phyloP scores from a whole-genome alignment of 2,797 vertebrate species.

The Mareca strepera region DNA sequence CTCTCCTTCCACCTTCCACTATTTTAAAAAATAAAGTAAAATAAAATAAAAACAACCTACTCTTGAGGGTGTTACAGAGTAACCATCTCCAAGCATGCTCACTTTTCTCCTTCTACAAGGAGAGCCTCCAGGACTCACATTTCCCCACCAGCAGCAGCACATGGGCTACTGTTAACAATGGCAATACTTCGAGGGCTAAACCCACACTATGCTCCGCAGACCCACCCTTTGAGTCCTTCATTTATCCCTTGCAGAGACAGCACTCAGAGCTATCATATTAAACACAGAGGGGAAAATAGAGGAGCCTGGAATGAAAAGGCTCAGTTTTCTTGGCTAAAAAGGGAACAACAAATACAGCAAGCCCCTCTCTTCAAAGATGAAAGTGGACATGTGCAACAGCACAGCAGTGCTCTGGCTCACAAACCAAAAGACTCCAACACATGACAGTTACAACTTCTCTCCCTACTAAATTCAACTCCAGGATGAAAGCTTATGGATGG shows the following conservation, averaged over 20 bases:
- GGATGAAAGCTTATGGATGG: background rate
- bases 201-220: background rate
- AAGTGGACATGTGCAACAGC: background rate
- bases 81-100: background rate
- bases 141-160: background rate
- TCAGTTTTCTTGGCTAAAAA: background rate
- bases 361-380: background rate
- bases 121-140: background rate
- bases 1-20: background rate
- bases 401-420: background rate
- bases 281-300: rapidly evolving
- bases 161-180: background rate
- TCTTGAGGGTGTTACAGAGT: background rate
- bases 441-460: rapidly evolving
- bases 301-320: background rate
- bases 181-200: background rate
- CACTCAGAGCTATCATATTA: background rate
- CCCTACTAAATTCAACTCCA: background rate
- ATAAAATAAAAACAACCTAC: background rate
- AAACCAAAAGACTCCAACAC: background rate
- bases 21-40: background rate
- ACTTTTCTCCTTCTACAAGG: background rate
- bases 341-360: background rate
- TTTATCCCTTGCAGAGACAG: background rate
- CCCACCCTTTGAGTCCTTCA: background rate